Evolutionary conservation across 2,113 vertebrate species (phyloP).

Genomic region (Acanthisitta chloris): DNA sequence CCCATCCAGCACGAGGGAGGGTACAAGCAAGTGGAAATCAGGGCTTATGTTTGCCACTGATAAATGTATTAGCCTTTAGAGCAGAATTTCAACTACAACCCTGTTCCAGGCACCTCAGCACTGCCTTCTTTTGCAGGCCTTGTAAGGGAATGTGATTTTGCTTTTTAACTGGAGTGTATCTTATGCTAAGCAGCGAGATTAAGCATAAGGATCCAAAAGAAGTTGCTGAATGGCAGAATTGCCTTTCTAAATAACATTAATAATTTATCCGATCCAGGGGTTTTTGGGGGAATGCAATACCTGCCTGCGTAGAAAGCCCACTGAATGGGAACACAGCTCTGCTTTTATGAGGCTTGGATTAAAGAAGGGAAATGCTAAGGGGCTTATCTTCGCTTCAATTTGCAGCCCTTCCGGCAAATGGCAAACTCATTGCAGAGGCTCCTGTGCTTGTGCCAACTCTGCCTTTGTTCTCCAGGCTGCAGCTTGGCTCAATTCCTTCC

Average conservation of each 20-base stretch:
- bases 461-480: constrained; percentile 19
- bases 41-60: constrained; percentile 65
- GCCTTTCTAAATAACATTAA: constrained; percentile 73
- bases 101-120: constrained; percentile 40
- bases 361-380: constrained; percentile 64
- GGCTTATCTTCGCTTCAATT: constrained; percentile 69
- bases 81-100: constrained; percentile 54
- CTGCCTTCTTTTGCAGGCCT: constrained; percentile 41
- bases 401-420: constrained; percentile 66
- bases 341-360: constrained; percentile 60
- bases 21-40: background rate
- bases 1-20: background rate
- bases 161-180: constrained; percentile 69
- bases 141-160: constrained; percentile 65
- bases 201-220: constrained; percentile 58
- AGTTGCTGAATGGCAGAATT: constrained; percentile 71
- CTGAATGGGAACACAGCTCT: constrained; percentile 65
- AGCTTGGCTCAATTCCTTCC: constrained; percentile 49
- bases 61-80: constrained; percentile 67
- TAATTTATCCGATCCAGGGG: constrained; percentile 66
- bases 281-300: constrained; percentile 60
- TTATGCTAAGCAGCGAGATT: constrained; percentile 69
- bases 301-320: constrained; percentile 65
- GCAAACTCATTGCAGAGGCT: constrained; percentile 66
- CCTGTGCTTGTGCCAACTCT: constrained; percentile 60